phyloP scores from a whole-genome alignment of 2,888 invertebrate genomes.

The Pomacea canaliculata region DNA sequence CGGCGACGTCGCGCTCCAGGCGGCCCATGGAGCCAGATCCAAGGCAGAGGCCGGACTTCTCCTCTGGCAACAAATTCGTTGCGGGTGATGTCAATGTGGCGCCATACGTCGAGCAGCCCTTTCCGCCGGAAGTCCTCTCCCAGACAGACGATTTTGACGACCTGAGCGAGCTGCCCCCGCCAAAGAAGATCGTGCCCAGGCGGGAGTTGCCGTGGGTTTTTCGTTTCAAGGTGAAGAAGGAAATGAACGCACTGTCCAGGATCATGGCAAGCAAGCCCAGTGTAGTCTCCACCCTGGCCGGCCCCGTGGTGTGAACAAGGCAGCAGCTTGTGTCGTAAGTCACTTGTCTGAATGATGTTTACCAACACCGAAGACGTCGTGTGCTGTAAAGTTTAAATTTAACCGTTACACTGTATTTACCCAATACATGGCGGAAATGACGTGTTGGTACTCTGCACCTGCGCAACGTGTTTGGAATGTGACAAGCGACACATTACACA shows the following conservation, averaged over 20 bases:
- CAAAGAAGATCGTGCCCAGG: conserved; percentile 48
- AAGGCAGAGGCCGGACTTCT: background rate
- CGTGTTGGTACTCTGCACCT: no score
- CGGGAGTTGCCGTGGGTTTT: conserved; percentile 60
- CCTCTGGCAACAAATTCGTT: conserved; percentile 13
- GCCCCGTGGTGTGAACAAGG: conserved; percentile 1
- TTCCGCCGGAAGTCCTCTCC: conserved; percentile 7
- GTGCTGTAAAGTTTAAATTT: no score
- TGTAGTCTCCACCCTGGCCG: conserved; percentile 3
- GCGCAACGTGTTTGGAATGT: no score
- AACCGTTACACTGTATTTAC: no score
- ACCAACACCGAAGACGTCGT: no score
- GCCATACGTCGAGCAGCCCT: background rate
- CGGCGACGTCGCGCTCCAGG: background rate
- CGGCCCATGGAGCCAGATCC: background rate
- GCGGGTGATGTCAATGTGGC: conserved; percentile 1
- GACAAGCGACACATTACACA: no score
- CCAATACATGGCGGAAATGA: no score
- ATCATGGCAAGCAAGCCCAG: conserved; percentile 57
- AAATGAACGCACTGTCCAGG: conserved; percentile 58
- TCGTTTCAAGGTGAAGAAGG: conserved; percentile 61
- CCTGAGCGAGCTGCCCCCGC: conserved; percentile 49
- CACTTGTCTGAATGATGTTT: no score
- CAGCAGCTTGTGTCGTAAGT: no score
- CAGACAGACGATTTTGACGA: conserved; percentile 48